phyloP scores from a whole-genome alignment of 1,140 invertebrate species.

The Drosophila virilis region DNA sequence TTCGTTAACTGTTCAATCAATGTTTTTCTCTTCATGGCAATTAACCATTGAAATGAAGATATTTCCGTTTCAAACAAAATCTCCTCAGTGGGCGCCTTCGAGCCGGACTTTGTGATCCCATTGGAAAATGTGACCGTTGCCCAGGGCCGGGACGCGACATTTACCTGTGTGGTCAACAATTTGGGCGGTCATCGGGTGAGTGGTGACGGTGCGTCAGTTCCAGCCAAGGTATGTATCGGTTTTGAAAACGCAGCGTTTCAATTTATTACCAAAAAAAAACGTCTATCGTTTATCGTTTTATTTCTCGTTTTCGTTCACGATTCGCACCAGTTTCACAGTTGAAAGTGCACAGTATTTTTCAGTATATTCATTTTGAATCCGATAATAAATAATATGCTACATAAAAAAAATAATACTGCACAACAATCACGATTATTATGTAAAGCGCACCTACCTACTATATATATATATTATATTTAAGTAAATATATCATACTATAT shows the following conservation, averaged over 20 bases:
- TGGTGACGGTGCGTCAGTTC: slow-evolving; percentile 89
- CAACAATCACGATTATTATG: slow-evolving; percentile 59
- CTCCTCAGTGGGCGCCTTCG: slow-evolving; percentile 86
- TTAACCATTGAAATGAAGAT: slow-evolving; percentile 79
- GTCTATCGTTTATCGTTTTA: slow-evolving; percentile 19
- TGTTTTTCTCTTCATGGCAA: slow-evolving; percentile 75
- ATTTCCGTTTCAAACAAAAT: slow-evolving; percentile 84
- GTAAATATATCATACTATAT: slow-evolving; percentile 1
- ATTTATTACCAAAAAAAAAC: slow-evolving; percentile 24
- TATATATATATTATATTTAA: slow-evolving; percentile 10
- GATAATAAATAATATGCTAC: slow-evolving; percentile 8
- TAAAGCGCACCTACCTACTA: slow-evolving; percentile 49
- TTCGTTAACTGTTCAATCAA: slow-evolving; percentile 77
- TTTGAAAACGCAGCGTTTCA: slow-evolving; percentile 75
- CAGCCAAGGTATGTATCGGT: slow-evolving; percentile 90
- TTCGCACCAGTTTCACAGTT: slow-evolving; percentile 43
- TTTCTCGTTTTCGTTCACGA: neutral
- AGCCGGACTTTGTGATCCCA: slow-evolving; percentile 93
- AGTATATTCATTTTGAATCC: slow-evolving; percentile 37
- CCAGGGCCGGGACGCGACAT: slow-evolving; percentile 93
- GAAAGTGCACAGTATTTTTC: slow-evolving; percentile 58
- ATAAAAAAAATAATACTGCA: slow-evolving; percentile 41
- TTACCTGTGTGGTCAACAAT: slow-evolving; percentile 95
- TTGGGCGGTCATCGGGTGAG: slow-evolving; percentile 96
- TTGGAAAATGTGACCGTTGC: slow-evolving; percentile 94